Evolutionary conservation across 2,888 invertebrate genomes (phyloP), one percentile per base, ranked within the genome.

Genomic region (Drosophila vallismaia): DNA sequence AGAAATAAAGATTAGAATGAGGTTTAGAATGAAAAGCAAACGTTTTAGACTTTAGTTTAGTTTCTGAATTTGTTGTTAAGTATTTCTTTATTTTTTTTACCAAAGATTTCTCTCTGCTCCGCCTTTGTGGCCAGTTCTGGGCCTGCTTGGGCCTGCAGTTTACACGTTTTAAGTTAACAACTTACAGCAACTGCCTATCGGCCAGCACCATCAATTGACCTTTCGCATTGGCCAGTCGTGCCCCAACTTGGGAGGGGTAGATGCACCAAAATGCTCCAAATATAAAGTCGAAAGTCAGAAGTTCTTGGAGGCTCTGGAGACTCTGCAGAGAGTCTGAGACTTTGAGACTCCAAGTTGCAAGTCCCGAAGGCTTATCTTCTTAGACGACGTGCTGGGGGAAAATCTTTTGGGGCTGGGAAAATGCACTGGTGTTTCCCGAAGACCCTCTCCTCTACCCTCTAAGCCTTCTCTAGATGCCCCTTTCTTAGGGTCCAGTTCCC

Each of bases 151-250:
- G 54, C 48, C 26, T 44, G 71, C 62, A 71, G 80, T 57, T 79
- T 77, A 82, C 82, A 85, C 86, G 86, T 79, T 82, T 82, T 79
- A 69, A 81, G 81, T 81, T 81, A 80, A 80, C 80, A 82, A 82
- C 63, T 62, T 26, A 57, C 68, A 66, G 68, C 59, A 29, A 53
- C 83, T 79, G 84, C 84, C 87, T 87, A 84, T 84, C 84, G 71
- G 64, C 73, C 71, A 72, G 83, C 83, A 86, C 77, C 86, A 84
- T 84, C 86, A 83, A 83, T 87, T 84, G 84, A 84, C 84, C 84
- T 87, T 86, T 83, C 79, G 81, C 86, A 84, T 75, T 51, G 54
- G 59, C 36, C 54, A 85, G 77, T 87, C 87, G 86, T 82, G 87
- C 46, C 70, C 45, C 19, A 2, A n/a, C 26, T 19, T 33, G n/a